These are phyloP conservation scores for Melanotaenia nigrans DNA, from an alignment of 2,797 vertebrate genomes.

Conservation along the genomic window DNA sequence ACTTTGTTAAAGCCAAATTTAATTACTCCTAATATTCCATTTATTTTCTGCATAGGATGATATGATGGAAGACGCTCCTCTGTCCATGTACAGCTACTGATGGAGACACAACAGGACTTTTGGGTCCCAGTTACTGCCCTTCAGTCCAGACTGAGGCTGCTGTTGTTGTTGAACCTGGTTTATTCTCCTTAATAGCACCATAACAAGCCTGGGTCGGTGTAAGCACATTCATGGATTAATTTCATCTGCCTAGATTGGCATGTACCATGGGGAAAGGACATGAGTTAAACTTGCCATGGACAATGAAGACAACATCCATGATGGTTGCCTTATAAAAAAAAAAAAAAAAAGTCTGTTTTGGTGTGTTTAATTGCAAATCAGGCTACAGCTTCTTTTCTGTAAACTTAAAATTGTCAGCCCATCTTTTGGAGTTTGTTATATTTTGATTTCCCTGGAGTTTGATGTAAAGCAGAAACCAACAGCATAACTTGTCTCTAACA, in stretches of 20 bases:
- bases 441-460: constrained; percentile 29
- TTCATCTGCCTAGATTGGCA: constrained; percentile 40
- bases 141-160: constrained; percentile 36
- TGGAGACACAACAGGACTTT: constrained; percentile 42
- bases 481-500: constrained; percentile 14
- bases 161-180: constrained; percentile 27
- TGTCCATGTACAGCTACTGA: constrained; percentile 95
- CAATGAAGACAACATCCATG: constrained; percentile 38
- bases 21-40: neutral
- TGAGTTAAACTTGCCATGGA: constrained; percentile 41
- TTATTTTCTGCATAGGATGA: constrained; percentile 83
- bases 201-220: constrained; percentile 44
- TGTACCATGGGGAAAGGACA: constrained; percentile 20
- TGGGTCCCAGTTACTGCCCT: constrained; percentile 34
- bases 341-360: constrained; percentile 17
- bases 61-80: constrained; percentile 93
- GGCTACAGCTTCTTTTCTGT: constrained; percentile 23
- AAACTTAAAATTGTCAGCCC: constrained; percentile 29
- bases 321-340: constrained; percentile 12
- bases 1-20: neutral
- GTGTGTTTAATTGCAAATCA: constrained; percentile 36
- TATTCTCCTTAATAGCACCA: constrained; percentile 43
- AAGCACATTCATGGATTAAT: constrained; percentile 42
- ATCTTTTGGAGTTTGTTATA: constrained; percentile 20
- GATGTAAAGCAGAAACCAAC: constrained; percentile 27